A percentile compares a stretch with the other conserved stretches of the same genome.
Conservation (phyloP, 1,140 invertebrate species). For the Coenobita brevimanus region DNA sequence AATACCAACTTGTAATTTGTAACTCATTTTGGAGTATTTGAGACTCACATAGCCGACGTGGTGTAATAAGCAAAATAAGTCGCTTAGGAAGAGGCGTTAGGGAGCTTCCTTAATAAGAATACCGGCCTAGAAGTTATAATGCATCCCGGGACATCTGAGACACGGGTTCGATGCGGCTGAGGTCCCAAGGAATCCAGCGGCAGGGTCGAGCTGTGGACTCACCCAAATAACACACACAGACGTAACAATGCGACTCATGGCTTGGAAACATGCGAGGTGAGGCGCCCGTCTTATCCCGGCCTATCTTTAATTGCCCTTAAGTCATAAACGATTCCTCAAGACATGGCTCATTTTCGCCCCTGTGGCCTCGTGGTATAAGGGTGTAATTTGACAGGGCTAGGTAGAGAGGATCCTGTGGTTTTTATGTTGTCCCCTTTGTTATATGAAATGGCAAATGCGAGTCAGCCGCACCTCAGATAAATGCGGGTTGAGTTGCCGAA, state of each 20-base stretch:
- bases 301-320: constrained; percentile 64
- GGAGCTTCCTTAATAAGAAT: too few species aligned
- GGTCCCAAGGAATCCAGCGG: neutral
- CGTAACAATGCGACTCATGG: constrained; percentile 5
- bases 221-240: neutral
- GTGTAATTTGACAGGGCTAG: neutral
- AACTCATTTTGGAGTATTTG: too few species aligned
- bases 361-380: neutral
- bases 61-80: too few species aligned
- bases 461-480: constrained; percentile 38
- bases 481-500: constrained; percentile 30
- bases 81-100: too few species aligned
- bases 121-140: too few species aligned
- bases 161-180: neutral
- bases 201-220: neutral
- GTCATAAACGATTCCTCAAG: constrained; percentile 56
- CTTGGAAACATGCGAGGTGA: neutral
- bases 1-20: too few species aligned
- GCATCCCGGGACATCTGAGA: too few species aligned
- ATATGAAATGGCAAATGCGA: constrained; percentile 60
- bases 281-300: constrained; percentile 40
- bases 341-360: constrained; percentile 4
- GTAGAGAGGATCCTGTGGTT: neutral
- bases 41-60: too few species aligned
- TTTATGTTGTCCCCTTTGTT: constrained; percentile 56